Percentiles rank a stretch among this genome's conserved stretches.
These are phyloP conservation scores for Forbesichthys papilliferus DNA, from an alignment of 2,113 vertebrate genomes.

Conservation along the genomic window DNA sequence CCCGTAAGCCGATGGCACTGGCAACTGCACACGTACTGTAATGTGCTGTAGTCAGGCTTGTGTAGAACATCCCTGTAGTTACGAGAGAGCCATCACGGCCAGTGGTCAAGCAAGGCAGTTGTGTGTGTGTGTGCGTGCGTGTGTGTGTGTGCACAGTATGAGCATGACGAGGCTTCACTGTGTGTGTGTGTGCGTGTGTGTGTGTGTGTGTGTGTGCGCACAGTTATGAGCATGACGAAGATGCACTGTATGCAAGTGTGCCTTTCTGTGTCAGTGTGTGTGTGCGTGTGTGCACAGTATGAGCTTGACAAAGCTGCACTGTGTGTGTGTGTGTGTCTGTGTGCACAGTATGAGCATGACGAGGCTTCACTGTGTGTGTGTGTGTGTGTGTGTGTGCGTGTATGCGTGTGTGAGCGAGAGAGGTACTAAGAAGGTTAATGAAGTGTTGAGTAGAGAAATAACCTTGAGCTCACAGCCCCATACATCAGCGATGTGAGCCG, in stretches of 20 bases:
- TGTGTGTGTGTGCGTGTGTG: background rate
- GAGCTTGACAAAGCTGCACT: too few species aligned
- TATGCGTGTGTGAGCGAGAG: background rate
- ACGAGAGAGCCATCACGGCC: too few species aligned
- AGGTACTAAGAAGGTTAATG: constrained; percentile 65
- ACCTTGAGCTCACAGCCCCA: constrained; percentile 63
- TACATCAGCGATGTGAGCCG: constrained; percentile 67
- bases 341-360: background rate
- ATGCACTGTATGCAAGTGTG: constrained; percentile 25
- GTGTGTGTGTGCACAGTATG: background rate
- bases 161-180: background rate
- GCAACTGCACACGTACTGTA: too few species aligned
- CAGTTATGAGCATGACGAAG: constrained; percentile 18
- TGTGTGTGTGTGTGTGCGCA: background rate
- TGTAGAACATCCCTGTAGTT: too few species aligned
- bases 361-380: background rate
- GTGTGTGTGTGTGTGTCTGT: background rate
- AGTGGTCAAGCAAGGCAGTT: constrained; percentile 41
- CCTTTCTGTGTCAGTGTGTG: background rate
- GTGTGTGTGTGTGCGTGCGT: background rate
- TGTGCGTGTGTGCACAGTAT: background rate
- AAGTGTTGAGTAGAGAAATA: constrained; percentile 70
- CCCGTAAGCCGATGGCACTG: too few species aligned
- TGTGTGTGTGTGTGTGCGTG: background rate
- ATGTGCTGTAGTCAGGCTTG: too few species aligned